A percentile compares a stretch with the other conserved stretches of the same genome.
Conservation (phyloP, 2,797 vertebrate genomes). For the Falco concolor region DNA sequence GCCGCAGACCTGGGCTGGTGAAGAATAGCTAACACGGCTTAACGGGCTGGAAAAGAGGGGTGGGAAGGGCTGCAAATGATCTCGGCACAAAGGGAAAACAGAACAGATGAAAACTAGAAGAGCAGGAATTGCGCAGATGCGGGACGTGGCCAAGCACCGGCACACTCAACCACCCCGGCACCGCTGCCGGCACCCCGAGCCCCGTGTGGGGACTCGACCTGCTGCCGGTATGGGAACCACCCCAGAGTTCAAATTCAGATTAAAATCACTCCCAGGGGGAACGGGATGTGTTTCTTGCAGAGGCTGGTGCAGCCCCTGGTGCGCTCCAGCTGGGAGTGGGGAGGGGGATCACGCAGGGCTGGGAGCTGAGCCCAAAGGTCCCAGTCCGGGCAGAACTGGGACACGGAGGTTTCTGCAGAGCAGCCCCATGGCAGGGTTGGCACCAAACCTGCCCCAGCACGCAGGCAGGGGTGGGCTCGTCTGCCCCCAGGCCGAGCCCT, state of each 20-base stretch:
- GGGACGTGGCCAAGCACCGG: rapidly evolving
- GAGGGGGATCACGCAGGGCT: neutral
- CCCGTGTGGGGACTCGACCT: neutral
- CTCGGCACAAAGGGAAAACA: slow-evolving; percentile 4
- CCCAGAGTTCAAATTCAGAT: neutral
- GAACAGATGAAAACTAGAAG: neutral
- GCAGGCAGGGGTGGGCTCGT: rapidly evolving
- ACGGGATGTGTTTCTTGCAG: rapidly evolving
- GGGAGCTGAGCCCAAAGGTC: neutral
- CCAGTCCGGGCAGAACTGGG: neutral
- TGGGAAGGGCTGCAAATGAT: slow-evolving; percentile 36
- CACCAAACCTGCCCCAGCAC: neutral
- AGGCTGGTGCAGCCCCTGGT: neutral
- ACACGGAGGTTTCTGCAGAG: neutral
- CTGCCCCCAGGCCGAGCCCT: neutral
- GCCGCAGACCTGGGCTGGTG: slow-evolving; percentile 31
- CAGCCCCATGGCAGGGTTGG: neutral
- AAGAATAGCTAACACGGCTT: slow-evolving; percentile 48
- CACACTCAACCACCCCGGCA: neutral
- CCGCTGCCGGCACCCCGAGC: rapidly evolving
- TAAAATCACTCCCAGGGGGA: rapidly evolving
- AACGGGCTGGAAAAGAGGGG: slow-evolving; percentile 55
- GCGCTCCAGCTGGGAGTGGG: rapidly evolving
- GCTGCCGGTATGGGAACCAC: rapidly evolving
- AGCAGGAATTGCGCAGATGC: neutral